Percentiles rank a stretch among this genome's conserved stretches.
Conservation (phyloP, 1,140 invertebrate species). For the Drepana arcuata region DNA sequence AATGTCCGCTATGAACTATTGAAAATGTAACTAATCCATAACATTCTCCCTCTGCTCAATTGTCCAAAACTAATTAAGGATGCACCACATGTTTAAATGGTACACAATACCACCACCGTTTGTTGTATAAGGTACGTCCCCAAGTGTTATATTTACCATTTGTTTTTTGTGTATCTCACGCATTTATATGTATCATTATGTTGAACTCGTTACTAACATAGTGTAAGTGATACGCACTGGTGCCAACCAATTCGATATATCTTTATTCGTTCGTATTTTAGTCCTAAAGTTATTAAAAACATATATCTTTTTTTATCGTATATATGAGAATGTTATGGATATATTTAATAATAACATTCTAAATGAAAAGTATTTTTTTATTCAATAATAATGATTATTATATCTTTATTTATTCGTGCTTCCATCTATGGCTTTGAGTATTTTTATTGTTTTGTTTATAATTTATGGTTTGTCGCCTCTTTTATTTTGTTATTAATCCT, state of each 20-base stretch:
- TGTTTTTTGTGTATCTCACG: constrained; percentile 58
- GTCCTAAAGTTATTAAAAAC: no score
- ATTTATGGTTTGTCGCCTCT: constrained; percentile 35
- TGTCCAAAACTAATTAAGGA: constrained; percentile 70
- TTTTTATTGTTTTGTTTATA: constrained; percentile 32
- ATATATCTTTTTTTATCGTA: constrained; percentile 20
- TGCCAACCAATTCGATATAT: constrained; percentile 33
- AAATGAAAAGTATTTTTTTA: no score
- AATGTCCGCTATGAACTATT: constrained; percentile 36
- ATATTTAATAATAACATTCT: constrained; percentile 33
- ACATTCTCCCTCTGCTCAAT: constrained; percentile 70
- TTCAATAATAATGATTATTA: no score
- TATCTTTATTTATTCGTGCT: constrained; percentile 49
- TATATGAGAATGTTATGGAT: constrained; percentile 67
- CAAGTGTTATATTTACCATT: constrained; percentile 55
- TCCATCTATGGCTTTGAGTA: constrained; percentile 53
- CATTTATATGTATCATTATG: constrained; percentile 46
- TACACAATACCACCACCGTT: constrained; percentile 64
- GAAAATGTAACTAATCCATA: constrained; percentile 67
- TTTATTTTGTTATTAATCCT: constrained; percentile 38
- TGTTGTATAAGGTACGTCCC: constrained; percentile 64
- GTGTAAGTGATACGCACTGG: constrained; percentile 37
- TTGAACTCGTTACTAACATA: constrained; percentile 47
- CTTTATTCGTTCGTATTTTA: no score
- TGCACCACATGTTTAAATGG: constrained; percentile 67